Conservation (phyloP, 2,797 vertebrate genomes). For the Eremophila alpestris region DNA sequence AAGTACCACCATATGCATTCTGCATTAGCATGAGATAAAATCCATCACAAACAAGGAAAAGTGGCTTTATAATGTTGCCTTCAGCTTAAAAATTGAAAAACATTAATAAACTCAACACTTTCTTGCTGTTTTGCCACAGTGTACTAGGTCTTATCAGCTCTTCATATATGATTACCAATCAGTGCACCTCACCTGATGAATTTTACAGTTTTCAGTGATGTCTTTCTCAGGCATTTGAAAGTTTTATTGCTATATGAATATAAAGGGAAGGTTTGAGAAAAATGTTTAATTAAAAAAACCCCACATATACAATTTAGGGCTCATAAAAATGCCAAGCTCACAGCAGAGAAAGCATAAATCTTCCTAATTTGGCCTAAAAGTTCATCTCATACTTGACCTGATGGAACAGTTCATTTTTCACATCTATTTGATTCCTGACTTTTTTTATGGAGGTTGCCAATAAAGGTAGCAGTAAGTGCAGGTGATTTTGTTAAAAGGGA, state of each 20-base stretch:
- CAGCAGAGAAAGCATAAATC: neutral
- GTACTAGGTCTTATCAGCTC: neutral
- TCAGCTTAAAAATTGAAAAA: neutral
- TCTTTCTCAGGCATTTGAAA: neutral
- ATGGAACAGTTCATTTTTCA: neutral
- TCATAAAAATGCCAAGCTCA: conserved; percentile 19
- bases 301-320: neutral
- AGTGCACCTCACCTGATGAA: neutral
- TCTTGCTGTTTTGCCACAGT: neutral
- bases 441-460: neutral
- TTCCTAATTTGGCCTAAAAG: neutral
- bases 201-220: neutral
- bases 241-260: neutral
- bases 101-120: neutral
- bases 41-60: neutral
- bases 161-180: neutral
- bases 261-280: conserved; percentile 24
- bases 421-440: neutral
- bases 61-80: neutral
- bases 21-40: neutral
- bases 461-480: neutral
- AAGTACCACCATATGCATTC: neutral
- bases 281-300: neutral
- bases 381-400: neutral
- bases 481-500: conserved; percentile 25